Conservation (phyloP, 1,140 invertebrate species). For the Drosophila oshimai region DNA sequence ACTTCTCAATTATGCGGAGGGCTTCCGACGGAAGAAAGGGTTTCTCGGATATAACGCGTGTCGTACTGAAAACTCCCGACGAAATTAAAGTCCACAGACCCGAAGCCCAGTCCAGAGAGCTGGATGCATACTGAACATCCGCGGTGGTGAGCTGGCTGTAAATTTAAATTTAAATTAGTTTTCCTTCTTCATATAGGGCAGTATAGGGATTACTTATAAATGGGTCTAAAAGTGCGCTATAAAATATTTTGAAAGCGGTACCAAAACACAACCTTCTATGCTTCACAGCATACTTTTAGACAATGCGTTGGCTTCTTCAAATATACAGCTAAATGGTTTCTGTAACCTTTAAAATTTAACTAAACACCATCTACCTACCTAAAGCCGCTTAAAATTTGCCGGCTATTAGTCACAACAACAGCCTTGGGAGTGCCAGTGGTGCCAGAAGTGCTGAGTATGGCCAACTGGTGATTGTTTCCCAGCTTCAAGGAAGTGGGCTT, state of each 20-base stretch:
- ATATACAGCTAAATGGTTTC: too few species aligned
- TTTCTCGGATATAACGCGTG: slow-evolving; percentile 29
- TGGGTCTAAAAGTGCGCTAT: too few species aligned
- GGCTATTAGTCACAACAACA: slow-evolving; percentile 87
- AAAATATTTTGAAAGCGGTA: too few species aligned
- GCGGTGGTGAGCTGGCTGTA: slow-evolving; percentile 19
- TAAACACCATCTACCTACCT: too few species aligned
- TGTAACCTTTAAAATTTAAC: too few species aligned
- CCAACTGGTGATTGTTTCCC: slow-evolving; percentile 55
- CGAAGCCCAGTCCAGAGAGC: slow-evolving; percentile 48
- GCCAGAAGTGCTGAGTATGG: slow-evolving; percentile 85
- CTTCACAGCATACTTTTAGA: too few species aligned
- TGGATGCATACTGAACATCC: slow-evolving; percentile 40
- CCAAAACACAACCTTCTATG: too few species aligned
- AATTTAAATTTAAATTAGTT: too few species aligned
- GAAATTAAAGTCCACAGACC: slow-evolving; percentile 21
- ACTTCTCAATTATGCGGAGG: slow-evolving; percentile 12
- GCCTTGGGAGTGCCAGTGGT: slow-evolving; percentile 91
- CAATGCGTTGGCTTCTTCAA: too few species aligned
- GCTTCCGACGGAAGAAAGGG: slow-evolving; percentile 22
- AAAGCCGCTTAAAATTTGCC: slow-evolving; percentile 2
- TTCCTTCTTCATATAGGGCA: too few species aligned
- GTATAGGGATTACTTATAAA: too few species aligned
- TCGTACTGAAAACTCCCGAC: slow-evolving; percentile 36
- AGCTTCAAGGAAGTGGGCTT: slow-evolving; percentile 24